Conservation (phyloP, 2,797 vertebrate species). For the Orestias chungarensis region DNA sequence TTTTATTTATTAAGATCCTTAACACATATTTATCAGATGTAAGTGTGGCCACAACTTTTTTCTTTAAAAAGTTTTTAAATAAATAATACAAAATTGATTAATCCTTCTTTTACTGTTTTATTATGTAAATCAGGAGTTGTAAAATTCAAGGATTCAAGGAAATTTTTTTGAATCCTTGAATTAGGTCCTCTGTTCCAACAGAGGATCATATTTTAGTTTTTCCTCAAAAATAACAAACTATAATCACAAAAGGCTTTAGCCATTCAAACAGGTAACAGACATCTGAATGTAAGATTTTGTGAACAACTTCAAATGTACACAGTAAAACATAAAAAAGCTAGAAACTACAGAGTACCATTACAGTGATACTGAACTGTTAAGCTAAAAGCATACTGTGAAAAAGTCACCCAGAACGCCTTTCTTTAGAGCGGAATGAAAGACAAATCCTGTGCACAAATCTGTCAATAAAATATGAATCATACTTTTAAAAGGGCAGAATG, state of each 20-base stretch:
- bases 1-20: too few relatives aligned
- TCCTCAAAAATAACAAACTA: neutral
- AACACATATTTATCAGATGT: too few relatives aligned
- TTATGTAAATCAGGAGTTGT: too few relatives aligned
- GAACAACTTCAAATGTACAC: neutral
- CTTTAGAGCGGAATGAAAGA: constrained; percentile 31
- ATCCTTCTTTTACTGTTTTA: too few relatives aligned
- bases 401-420: constrained; percentile 24
- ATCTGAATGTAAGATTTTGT: neutral
- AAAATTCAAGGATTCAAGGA: too few relatives aligned
- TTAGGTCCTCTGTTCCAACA: too few relatives aligned
- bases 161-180: too few relatives aligned
- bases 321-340: neutral
- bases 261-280: neutral
- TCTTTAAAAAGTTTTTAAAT: too few relatives aligned
- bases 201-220: neutral
- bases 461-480: constrained; percentile 49
- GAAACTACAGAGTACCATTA: neutral
- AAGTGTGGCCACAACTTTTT: too few relatives aligned
- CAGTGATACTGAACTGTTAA: constrained; percentile 2
- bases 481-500: constrained; percentile 10
- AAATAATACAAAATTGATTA: neutral
- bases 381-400: constrained; percentile 1
- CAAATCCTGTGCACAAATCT: constrained; percentile 44
- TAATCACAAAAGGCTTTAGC: neutral